Percentiles rank a stretch among this genome's conserved stretches.
phyloP scores from a whole-genome alignment of 2,797 vertebrate genomes.

The Chaetodon trifasciatus region DNA sequence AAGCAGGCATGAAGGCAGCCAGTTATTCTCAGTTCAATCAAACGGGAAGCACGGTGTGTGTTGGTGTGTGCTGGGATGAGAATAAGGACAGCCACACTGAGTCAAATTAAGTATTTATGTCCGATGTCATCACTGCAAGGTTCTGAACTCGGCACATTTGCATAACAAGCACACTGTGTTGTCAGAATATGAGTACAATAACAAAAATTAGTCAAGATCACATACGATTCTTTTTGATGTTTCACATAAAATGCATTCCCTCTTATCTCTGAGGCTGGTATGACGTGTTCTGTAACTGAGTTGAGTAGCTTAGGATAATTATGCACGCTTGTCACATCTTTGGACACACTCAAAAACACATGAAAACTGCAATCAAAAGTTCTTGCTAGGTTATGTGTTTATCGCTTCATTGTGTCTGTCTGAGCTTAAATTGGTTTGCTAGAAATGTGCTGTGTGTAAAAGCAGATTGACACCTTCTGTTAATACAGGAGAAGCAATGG shows the following conservation, averaged over 20 bases:
- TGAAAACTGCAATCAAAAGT: slow-evolving; percentile 35
- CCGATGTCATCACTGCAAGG: slow-evolving; percentile 1
- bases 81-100: background rate
- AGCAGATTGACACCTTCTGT: slow-evolving; percentile 46
- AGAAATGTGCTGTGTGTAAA: slow-evolving; percentile 27
- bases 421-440: slow-evolving; percentile 39
- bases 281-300: slow-evolving; percentile 19
- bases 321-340: slow-evolving; percentile 4
- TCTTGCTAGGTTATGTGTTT: slow-evolving; percentile 4
- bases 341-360: slow-evolving; percentile 17
- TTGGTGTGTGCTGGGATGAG: background rate
- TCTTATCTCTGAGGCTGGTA: slow-evolving; percentile 13
- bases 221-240: slow-evolving; percentile 24
- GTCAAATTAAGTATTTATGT: slow-evolving; percentile 26
- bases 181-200: slow-evolving; percentile 13
- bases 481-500: slow-evolving; percentile 24
- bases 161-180: slow-evolving; percentile 2
- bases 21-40: slow-evolving; percentile 25
- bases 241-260: background rate
- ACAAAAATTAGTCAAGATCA: slow-evolving; percentile 24
- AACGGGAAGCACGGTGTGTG: slow-evolving; percentile 2
- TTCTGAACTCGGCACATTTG: slow-evolving; percentile 7
- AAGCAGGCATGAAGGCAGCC: background rate
- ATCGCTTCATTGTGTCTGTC: slow-evolving; percentile 36
- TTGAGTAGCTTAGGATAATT: slow-evolving; percentile 27